Evolutionary conservation across 2,888 invertebrate genomes (phyloP), one percentile per base, ranked within the genome.

Genomic region (Chelonus formosanus): DNA sequence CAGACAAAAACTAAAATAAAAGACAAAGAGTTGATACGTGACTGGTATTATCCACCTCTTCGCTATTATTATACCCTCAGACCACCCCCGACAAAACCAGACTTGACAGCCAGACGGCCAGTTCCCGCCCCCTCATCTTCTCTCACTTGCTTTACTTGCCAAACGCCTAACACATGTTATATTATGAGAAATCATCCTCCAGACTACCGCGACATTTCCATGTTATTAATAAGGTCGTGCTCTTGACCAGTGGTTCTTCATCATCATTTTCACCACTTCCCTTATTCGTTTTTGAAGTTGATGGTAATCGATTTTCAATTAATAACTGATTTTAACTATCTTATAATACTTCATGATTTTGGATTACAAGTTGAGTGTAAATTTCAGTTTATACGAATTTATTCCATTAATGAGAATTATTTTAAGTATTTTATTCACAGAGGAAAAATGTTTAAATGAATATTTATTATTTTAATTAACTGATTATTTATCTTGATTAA

Each of bases 11-110:
- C 35, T 20, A 57, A 50, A 59, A 34, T 31, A 59, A 59, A 53
- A 8, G 52, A 44, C 31, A 52, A 20, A n/a, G 34, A 58, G 57
- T 57, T 45, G 6, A 8, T 5, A 63, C 43, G 53, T 61, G n/a
- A 53, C 53, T 55, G 63, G 68, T 69, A 65, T 65, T 74, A 78
- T 79, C 74, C 76, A 61, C 52, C 56, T 76, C 71, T 66, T 74
- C 72, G 74, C 75, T 79, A 78, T 78, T 79, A 79, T 78, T 78
- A 77, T 72, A 73, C 74, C 72, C 73, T 76, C 69, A 70, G 70
- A 67, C 74, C 78, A 77, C 76, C 75, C 73, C 73, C 75, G 71
- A 73, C 72, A 72, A 71, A 66, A 65, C 67, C 70, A 55, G 57
- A 35, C 64, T 31, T 63, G 65, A 60, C 68, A 63, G 68, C 57